Percentiles rank a stretch among this genome's conserved stretches.
phyloP scores from a whole-genome alignment of 1,140 invertebrate genomes.

The Sitophilus oryzae region DNA sequence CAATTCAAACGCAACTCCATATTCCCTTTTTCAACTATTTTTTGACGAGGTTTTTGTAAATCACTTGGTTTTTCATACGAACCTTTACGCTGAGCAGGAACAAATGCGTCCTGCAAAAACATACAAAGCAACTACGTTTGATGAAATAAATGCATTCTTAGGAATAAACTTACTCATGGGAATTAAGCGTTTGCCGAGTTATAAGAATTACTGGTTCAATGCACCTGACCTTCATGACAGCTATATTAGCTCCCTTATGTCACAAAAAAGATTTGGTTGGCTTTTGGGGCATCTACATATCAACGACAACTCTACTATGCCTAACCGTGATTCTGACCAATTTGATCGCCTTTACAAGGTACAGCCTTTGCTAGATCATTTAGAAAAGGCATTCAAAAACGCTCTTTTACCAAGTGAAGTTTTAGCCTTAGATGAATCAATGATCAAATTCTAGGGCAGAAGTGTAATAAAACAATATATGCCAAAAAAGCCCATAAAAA shows the following conservation, averaged over 20 bases:
- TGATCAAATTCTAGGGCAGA: conserved; percentile 33
- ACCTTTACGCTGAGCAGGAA: neutral
- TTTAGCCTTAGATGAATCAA: conserved; percentile 26
- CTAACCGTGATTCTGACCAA: neutral
- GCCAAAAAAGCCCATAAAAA: conserved; percentile 47
- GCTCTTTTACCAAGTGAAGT: conserved; percentile 8
- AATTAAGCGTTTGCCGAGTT: too few species aligned
- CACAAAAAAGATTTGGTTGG: conserved; percentile 9
- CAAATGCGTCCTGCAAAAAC: conserved; percentile 1
- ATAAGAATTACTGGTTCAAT: conserved; percentile 1
- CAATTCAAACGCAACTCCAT: too few species aligned
- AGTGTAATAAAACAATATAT: conserved; percentile 45
- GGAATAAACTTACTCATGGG: too few species aligned
- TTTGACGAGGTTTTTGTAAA: neutral
- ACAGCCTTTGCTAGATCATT: conserved; percentile 9
- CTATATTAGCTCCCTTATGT: conserved; percentile 10
- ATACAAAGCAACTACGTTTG: too few species aligned
- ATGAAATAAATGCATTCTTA: too few species aligned
- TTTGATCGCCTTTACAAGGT: conserved; percentile 25
- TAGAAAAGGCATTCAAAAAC: neutral
- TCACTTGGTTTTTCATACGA: neutral
- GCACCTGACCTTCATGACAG: conserved; percentile 8
- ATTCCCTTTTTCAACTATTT: neutral
- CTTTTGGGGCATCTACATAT: conserved; percentile 6
- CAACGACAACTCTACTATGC: conserved; percentile 19